Percentiles rank a stretch among this genome's conserved stretches.
phyloP scores from a whole-genome alignment of 2,888 invertebrate species.

The Athrips mouffetella region DNA sequence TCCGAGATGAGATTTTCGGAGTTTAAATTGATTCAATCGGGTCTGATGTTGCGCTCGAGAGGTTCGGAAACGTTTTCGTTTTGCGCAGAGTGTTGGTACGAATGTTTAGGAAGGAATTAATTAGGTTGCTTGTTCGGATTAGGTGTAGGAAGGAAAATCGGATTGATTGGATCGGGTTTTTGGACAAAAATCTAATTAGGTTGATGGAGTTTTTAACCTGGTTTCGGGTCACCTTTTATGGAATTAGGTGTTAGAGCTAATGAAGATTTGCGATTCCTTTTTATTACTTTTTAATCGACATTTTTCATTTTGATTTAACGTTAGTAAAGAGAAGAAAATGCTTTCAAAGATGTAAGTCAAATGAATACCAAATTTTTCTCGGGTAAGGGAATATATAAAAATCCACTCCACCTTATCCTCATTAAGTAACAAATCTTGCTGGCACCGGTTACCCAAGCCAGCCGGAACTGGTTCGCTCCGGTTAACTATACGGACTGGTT shows the following conservation, averaged over 20 bases:
- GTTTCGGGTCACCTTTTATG: neutral
- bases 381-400: neutral
- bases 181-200: constrained; percentile 13
- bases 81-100: constrained; percentile 41
- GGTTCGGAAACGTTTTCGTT: constrained; percentile 33
- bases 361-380: no score
- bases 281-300: no score
- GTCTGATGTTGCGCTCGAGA: constrained; percentile 64
- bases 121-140: constrained; percentile 39
- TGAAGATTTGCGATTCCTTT: neutral
- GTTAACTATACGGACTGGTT: constrained; percentile 50
- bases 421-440: neutral
- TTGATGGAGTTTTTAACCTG: constrained; percentile 13
- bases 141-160: constrained; percentile 19
- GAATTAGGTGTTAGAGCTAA: constrained; percentile 1
- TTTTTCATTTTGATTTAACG: neutral
- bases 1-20: constrained; percentile 69
- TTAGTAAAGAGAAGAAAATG: neutral
- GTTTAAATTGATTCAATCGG: constrained; percentile 77
- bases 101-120: constrained; percentile 56
- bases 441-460: neutral
- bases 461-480: neutral
- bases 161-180: constrained; percentile 26
- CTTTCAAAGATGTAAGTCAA: no score
- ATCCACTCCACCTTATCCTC: neutral